A percentile compares a stretch with the other conserved stretches of the same genome.
These are phyloP conservation scores for Latrodectus geometricus DNA, from an alignment of 1,140 invertebrate species.

Conservation along the genomic window DNA sequence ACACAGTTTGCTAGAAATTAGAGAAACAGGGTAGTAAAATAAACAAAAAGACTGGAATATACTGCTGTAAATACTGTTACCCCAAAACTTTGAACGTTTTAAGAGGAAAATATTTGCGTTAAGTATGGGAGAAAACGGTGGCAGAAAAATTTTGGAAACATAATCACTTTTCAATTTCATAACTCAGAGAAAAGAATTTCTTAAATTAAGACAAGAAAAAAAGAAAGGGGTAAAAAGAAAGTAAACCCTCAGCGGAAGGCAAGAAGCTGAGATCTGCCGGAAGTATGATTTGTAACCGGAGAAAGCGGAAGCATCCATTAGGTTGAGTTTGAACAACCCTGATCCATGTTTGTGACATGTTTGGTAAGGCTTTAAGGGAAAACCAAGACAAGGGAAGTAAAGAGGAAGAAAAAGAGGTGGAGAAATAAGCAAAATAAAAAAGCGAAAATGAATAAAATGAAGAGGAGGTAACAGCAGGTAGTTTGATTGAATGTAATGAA, in stretches of 20 bases:
- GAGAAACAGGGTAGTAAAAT: no score
- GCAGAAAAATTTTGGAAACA: no score
- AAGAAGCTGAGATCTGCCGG: constrained; percentile 41
- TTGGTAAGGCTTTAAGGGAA: constrained; percentile 40
- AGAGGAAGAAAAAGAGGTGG: constrained; percentile 32
- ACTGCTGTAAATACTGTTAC: no score
- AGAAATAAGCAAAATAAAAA: not conserved
- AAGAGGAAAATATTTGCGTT: no score
- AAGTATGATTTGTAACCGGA: constrained; percentile 55
- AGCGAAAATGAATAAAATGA: constrained; percentile 7
- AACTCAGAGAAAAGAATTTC: not conserved
- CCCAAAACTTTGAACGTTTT: no score
- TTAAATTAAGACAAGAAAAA: constrained; percentile 10
- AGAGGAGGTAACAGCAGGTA: constrained; percentile 37
- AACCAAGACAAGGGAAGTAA: constrained; percentile 42
- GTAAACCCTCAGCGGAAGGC: not conserved
- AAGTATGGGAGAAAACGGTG: no score
- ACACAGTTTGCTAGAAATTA: no score
- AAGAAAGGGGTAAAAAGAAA: constrained; percentile 5
- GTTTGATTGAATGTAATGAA: constrained; percentile 57
- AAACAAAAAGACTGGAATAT: no score
- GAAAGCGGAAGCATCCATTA: constrained; percentile 50
- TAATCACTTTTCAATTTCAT: constrained; percentile 35
- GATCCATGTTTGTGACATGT: constrained; percentile 56
- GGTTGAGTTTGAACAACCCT: constrained; percentile 44